Percentiles rank a stretch among this genome's conserved stretches.
These are phyloP conservation scores for Sclerurus mexicanus DNA, from an alignment of 2,113 vertebrate species.

Conservation along the genomic window DNA sequence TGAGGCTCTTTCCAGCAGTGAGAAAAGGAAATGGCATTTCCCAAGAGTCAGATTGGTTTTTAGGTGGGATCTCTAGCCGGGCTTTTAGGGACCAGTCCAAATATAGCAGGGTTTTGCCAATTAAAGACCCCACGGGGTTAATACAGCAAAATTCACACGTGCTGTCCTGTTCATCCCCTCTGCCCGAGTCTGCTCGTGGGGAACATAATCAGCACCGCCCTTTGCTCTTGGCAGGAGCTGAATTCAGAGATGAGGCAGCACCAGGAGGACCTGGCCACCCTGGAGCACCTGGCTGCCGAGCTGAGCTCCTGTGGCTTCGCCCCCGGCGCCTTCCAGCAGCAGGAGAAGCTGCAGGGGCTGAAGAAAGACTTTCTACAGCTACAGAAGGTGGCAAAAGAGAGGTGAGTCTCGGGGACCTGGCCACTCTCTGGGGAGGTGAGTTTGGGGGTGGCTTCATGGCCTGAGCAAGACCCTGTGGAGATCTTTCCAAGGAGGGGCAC, in stretches of 20 bases:
- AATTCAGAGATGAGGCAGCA: slow-evolving; percentile 86
- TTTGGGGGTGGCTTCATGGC: neutral
- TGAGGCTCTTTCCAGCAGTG: neutral
- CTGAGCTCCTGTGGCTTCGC: slow-evolving; percentile 78
- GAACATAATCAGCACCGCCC: neutral
- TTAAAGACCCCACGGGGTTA: rapidly evolving
- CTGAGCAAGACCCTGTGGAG: neutral
- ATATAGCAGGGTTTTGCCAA: neutral
- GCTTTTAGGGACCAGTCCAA: neutral
- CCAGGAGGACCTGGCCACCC: slow-evolving; percentile 78
- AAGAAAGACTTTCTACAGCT: slow-evolving; percentile 85
- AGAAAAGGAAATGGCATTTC: neutral
- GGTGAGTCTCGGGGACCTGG: slow-evolving; percentile 61
- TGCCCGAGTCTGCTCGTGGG: neutral
- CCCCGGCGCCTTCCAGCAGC: slow-evolving; percentile 73
- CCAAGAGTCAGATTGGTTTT: neutral
- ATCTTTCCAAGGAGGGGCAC: neutral
- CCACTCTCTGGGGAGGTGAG: neutral
- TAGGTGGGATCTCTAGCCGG: neutral
- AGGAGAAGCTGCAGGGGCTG: slow-evolving; percentile 81
- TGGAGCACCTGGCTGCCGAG: slow-evolving; percentile 81
- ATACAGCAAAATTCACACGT: neutral
- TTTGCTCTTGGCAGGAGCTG: slow-evolving; percentile 80
- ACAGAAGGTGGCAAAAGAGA: slow-evolving; percentile 81
- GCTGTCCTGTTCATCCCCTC: neutral